phyloP scores from a whole-genome alignment of 2,888 invertebrate genomes.

The Crepidodera aurea region DNA sequence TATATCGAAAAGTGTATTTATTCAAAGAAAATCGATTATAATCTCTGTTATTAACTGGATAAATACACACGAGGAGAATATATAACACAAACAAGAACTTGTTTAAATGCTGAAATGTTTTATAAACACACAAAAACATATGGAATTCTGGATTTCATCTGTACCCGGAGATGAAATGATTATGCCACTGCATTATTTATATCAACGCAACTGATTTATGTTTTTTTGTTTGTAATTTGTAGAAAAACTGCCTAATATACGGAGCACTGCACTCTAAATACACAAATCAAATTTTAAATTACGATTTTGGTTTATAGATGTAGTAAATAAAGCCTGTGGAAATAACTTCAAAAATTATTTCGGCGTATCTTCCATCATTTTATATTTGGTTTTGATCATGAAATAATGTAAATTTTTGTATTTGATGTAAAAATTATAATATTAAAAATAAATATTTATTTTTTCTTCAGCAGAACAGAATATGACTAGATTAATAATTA shows the following conservation, averaged over 20 bases:
- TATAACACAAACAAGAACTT: slow-evolving; percentile 58
- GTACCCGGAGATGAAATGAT: slow-evolving; percentile 40
- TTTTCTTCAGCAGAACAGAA: too few species aligned
- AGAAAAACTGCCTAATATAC: slow-evolving; percentile 2
- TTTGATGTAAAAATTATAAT: too few species aligned
- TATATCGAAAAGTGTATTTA: slow-evolving; percentile 53
- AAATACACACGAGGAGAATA: slow-evolving; percentile 57
- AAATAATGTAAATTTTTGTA: too few species aligned
- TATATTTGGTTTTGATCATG: too few species aligned
- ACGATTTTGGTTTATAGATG: too few species aligned
- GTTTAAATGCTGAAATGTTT: slow-evolving; percentile 59
- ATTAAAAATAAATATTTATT: too few species aligned
- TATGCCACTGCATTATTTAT: slow-evolving; percentile 40
- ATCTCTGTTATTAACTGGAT: slow-evolving; percentile 57
- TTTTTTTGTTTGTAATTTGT: slow-evolving; percentile 21
- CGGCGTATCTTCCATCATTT: too few species aligned
- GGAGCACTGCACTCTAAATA: background rate
- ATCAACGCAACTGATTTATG: slow-evolving; percentile 30
- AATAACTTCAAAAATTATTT: too few species aligned
- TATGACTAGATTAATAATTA: too few species aligned
- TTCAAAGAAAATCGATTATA: slow-evolving; percentile 56
- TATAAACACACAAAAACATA: slow-evolving; percentile 60
- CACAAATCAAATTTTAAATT: too few species aligned
- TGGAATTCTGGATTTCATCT: slow-evolving; percentile 60
- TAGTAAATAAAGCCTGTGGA: too few species aligned